Percentiles rank a stretch among this genome's conserved stretches.
Conservation (phyloP, 1,140 invertebrate genomes). For the Trichogramma pretiosum region DNA sequence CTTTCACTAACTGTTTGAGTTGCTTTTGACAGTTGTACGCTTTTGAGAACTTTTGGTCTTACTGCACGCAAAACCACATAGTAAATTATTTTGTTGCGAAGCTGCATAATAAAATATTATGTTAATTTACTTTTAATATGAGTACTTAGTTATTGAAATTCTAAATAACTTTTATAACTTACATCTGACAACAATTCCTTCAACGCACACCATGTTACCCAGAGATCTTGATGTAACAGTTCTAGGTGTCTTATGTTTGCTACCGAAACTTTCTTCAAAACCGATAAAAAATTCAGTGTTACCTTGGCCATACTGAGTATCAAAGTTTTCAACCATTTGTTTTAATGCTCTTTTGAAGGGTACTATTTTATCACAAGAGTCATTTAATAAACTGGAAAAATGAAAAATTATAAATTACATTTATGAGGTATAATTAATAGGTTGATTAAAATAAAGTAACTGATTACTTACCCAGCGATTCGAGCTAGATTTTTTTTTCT, state of each 20-base stretch:
- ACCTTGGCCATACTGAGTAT: constrained; percentile 75
- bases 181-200: constrained; percentile 98
- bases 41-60: constrained; percentile 90
- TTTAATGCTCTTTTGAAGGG: constrained; percentile 87
- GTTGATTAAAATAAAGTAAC: neutral
- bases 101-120: neutral
- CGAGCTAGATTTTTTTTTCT: constrained; percentile 73
- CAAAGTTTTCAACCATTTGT: constrained; percentile 76
- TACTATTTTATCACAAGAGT: constrained; percentile 86
- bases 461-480: constrained; percentile 47
- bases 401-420: too few relatives aligned
- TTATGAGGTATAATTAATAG: constrained; percentile 1
- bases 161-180: too few relatives aligned
- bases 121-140: too few relatives aligned
- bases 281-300: constrained; percentile 87
- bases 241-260: constrained; percentile 92
- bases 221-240: constrained; percentile 78
- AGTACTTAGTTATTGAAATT: too few relatives aligned
- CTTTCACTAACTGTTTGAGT: constrained; percentile 92
- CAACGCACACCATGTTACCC: constrained; percentile 91
- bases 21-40: constrained; percentile 91
- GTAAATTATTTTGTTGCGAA: constrained; percentile 11
- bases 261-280: constrained; percentile 97
- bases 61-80: constrained; percentile 75
- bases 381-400: too few relatives aligned